Base-by-base conservation (phyloP, 35 echinoderm and acorn worm species). In the Patiria miniata region DNA sequence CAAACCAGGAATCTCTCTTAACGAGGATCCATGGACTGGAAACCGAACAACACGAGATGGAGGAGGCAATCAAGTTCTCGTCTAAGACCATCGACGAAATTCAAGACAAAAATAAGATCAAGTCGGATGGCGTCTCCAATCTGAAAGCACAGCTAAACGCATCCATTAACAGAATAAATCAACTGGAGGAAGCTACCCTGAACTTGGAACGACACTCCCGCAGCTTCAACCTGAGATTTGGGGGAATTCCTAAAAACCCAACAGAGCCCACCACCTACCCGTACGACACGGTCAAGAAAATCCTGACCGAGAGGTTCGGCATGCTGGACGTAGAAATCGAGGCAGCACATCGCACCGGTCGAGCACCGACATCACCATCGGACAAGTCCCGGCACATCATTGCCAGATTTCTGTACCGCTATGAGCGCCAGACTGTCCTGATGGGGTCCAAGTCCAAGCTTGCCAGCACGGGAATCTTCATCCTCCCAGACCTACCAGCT, bases 41-140 rank as follows among this genome's bases (percentile, higher is more conserved):
- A 65, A 65, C 60, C 12, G 22, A 65, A n/a, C 60, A 65, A 56
- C 53, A 56, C 8, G 60, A 65, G 60, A 65, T 65, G 60, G 60
- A 65, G 60, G 60, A 65, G n/a, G 60, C 60, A n/a, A 19, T 65
- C 21, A 7, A 65, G 8, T 65, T 65, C 60, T 65, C 60, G 60
- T 65, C 60, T 26, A 65, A 65, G n/a, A 26, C 60, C 60, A 65
- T 65, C 60, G 60, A 65, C 21, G 60, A 65, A 65, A 65, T 65
- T 65, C 12, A 65, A 65, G 60, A 32, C 8, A 22, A 19, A 65
- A 15, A 65, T 7, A 65, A 65, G 60, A 65, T 32, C 12, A 26
- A 18, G 30, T 26, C 60, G 7, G 60, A 26, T 65, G 60, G 60
- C 8, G 60, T 65, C 30, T 19, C 60, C 12, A 7, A 65, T 7